Evolutionary conservation across 2,797 vertebrate genomes (phyloP).

Genomic region (Rhabdophis nuchalis): DNA sequence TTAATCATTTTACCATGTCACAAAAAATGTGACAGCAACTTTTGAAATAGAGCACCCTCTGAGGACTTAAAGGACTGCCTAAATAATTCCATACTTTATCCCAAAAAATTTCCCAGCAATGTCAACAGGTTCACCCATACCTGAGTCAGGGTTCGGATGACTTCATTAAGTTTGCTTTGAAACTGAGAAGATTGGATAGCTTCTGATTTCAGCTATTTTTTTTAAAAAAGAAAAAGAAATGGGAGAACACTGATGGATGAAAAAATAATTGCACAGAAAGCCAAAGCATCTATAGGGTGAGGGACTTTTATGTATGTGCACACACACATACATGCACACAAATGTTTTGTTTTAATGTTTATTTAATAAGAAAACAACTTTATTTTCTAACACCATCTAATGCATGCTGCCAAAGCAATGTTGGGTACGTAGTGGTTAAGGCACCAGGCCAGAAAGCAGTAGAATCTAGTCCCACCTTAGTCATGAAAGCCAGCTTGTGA

Average conservation of each 20-base stretch:
- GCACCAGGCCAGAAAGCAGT: not conserved
- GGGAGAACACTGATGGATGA: not conserved
- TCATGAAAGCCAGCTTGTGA: not conserved
- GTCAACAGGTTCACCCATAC: slow-evolving; percentile 62
- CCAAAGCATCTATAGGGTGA: not conserved
- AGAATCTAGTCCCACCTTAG: not conserved
- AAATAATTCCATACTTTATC: not conserved
- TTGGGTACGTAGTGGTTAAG: not conserved
- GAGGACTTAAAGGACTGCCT: not conserved
- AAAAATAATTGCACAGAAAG: not conserved
- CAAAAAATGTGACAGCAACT: not conserved
- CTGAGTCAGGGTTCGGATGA: slow-evolving; percentile 87
- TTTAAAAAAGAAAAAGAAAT: slow-evolving; percentile 18
- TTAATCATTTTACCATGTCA: not conserved
- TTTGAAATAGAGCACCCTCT: not conserved
- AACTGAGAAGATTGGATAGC: slow-evolving; percentile 83
- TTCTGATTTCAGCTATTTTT: slow-evolving; percentile 80
- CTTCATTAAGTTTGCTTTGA: slow-evolving; percentile 86
- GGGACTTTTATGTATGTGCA: too few species aligned
- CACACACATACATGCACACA: rapidly evolving
- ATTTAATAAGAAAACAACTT: not conserved
- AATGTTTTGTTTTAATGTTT: not conserved
- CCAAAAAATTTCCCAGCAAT: not conserved
- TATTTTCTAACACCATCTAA: not conserved
- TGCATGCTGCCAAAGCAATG: not conserved